Evolutionary conservation across 2,888 invertebrate genomes (phyloP), one percentile per base, ranked within the genome.

Genomic region (Cordylochernes scorpioides): DNA sequence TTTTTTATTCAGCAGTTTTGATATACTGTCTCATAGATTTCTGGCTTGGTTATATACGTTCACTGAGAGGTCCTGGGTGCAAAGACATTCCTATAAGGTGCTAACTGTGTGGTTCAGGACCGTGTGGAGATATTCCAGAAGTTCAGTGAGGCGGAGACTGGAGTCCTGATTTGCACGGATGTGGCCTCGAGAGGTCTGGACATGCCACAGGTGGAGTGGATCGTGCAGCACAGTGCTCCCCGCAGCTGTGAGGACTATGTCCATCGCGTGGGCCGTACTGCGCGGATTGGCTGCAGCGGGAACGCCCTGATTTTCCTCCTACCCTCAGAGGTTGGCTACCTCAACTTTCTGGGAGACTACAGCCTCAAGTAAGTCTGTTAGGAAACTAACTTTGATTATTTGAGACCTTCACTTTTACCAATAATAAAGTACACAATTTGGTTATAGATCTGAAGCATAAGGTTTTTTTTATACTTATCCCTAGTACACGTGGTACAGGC

Each of bases 131-230:
- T 80, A 1, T 86, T 82, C 52, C 71, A 69, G 42, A 66, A 68
- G 21, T 88, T 84, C 51, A 61, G 72, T 38, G 57, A 60, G 14
- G 66, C 71, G 1, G 63, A 63, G 36, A 65, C 66, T 36, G 84
- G 86, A 3, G 69, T 88, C 29, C 62, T 88, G 3, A 57, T 88
- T 27, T 82, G 84, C 50, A 86, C 88, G 78, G 88, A 91, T 52
- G 86, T 91, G 1, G 84, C 77, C 8, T 72, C 84, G 0, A 64
- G 88, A 32, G 88, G 88, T 4, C 58, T 91, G 38, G 84, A 91
- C 49, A 63, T 91, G 30, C 78, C 82, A 0, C 64, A 67, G 42
- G 77, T 86, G 8, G 71, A 80, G 47, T 68, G 78, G 49, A 78
- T 88, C 12, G 58, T 88, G 16, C 88, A 91, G 53, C 86, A 74